Percentiles rank a stretch among this genome's conserved stretches.
Conservation (phyloP, 2,113 vertebrate genomes). For the Balaeniceps rex region DNA sequence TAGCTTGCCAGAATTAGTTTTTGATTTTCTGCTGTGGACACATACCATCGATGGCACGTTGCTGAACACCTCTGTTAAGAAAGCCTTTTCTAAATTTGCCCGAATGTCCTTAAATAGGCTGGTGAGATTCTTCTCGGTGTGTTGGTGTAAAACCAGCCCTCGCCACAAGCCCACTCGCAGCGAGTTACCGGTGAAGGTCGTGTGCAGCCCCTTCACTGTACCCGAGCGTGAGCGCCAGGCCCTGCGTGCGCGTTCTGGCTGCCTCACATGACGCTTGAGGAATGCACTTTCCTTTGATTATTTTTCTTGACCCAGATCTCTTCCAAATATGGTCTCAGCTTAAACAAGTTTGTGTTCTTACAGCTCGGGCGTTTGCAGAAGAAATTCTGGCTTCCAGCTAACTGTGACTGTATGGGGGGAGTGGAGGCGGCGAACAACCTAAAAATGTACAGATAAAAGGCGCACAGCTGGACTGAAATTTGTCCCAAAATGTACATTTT, state of each 20-base stretch:
- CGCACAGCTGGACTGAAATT: constrained; percentile 1
- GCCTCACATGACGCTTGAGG: constrained; percentile 40
- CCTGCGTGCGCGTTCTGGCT: neutral
- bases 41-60: accelerated
- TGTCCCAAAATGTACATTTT: constrained; percentile 47
- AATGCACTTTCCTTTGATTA: constrained; percentile 67
- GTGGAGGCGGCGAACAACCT: neutral
- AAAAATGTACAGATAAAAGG: constrained; percentile 31
- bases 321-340: constrained; percentile 67
- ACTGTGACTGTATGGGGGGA: neutral
- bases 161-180: neutral
- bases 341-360: constrained; percentile 64
- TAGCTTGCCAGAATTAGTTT: neutral
- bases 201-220: neutral
- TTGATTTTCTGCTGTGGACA: neutral
- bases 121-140: neutral
- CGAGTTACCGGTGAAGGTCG: accelerated
- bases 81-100: neutral
- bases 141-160: neutral
- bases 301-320: constrained; percentile 67
- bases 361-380: constrained; percentile 35
- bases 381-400: constrained; percentile 43
- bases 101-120: neutral
- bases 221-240: neutral
- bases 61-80: neutral